These are phyloP conservation scores for Artibeus jamaicensis DNA, from an alignment of 2,797 vertebrate genomes.

Conservation along the genomic window DNA sequence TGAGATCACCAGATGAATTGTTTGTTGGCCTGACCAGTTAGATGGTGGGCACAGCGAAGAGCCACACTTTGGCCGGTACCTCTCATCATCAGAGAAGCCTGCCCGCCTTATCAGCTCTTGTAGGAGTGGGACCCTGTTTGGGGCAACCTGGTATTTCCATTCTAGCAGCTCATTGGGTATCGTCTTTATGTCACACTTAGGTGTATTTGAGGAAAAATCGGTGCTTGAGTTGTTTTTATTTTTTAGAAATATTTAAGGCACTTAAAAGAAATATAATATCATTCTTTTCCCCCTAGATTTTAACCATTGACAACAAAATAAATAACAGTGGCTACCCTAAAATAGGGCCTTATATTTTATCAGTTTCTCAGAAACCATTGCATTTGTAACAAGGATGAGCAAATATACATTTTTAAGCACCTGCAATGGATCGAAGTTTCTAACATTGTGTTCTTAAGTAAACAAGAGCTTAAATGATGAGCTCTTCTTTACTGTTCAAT, in stretches of 20 bases:
- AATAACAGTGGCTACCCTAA: not conserved
- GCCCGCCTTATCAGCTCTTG: not conserved
- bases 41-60: not conserved
- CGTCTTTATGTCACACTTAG: not conserved
- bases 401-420: slow-evolving; percentile 45
- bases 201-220: not conserved
- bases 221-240: not conserved
- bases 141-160: not conserved
- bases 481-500: not conserved
- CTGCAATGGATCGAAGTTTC: slow-evolving; percentile 46
- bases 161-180: not conserved
- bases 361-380: slow-evolving; percentile 14
- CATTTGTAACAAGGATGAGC: slow-evolving; percentile 35
- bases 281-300: not conserved
- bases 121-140: not conserved
- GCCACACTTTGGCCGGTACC: slow-evolving; percentile 28
- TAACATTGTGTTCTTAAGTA: slow-evolving; percentile 36
- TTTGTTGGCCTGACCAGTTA: not conserved
- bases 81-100: not conserved
- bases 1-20: slow-evolving; percentile 56
- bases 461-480: not conserved
- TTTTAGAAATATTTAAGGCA: slow-evolving; percentile 8
- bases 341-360: slow-evolving; percentile 7
- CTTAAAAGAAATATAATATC: slow-evolving; percentile 54
- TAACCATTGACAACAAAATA: slow-evolving; percentile 20